These are phyloP conservation scores for Nothura maculosa DNA, from an alignment of 2,797 vertebrate species.

Conservation along the genomic window DNA sequence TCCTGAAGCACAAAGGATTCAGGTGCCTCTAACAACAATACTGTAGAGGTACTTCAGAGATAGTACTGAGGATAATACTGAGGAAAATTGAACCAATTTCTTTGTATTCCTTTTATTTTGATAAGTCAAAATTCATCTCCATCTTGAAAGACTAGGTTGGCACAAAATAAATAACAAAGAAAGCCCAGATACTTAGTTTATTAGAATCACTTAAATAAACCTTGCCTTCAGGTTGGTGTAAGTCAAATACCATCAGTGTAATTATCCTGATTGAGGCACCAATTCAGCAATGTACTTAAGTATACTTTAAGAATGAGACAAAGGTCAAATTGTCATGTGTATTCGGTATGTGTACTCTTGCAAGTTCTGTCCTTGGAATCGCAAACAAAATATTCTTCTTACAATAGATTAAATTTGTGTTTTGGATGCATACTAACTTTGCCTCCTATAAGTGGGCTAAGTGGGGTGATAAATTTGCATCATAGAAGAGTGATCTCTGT, in stretches of 20 bases:
- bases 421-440: background rate
- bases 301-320: background rate
- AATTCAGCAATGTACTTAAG: conserved; percentile 4
- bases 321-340: background rate
- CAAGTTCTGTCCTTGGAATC: background rate
- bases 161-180: background rate
- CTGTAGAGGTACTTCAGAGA: background rate
- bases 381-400: background rate
- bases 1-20: background rate
- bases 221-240: background rate
- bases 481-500: background rate
- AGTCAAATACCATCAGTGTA: background rate
- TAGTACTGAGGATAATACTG: no score
- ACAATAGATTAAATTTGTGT: background rate
- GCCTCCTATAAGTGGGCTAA: background rate
- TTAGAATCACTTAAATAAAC: background rate
- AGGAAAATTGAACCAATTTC: background rate
- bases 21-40: background rate
- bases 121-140: background rate
- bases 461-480: background rate
- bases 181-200: background rate
- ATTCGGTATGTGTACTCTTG: background rate
- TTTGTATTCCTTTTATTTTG: background rate
- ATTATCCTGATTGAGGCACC: background rate
- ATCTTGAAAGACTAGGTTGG: background rate